Evolutionary conservation across 2,888 invertebrate species (phyloP).

Genomic region (Trimorus sp.): DNA sequence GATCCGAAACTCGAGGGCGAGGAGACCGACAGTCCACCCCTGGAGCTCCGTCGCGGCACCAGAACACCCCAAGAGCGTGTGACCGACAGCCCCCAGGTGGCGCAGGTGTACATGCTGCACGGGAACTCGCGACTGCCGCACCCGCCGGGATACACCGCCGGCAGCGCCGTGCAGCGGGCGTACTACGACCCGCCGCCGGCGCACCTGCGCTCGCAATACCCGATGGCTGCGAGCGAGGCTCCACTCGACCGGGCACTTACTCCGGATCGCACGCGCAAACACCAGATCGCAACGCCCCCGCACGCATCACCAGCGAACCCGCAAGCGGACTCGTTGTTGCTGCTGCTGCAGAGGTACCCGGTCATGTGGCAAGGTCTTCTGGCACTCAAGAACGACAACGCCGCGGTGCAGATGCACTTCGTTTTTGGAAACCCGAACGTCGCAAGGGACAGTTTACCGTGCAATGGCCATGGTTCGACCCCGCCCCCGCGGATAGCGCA

Average conservation of each 20-base stretch:
- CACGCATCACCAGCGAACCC: constrained; percentile 91
- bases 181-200: constrained; percentile 86
- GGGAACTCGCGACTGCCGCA: constrained; percentile 78
- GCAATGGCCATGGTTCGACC: too few relatives aligned
- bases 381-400: too few relatives aligned
- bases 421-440: too few relatives aligned
- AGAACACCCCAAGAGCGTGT: constrained; percentile 83
- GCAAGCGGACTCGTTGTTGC: constrained; percentile 93
- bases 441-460: too few relatives aligned
- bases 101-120: constrained; percentile 85
- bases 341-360: too few relatives aligned
- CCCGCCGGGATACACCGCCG: constrained; percentile 76
- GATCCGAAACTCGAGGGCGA: constrained; percentile 85
- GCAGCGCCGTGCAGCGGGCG: constrained; percentile 77
- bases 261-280: constrained; percentile 83
- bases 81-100: constrained; percentile 88
- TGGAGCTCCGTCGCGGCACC: constrained; percentile 86
- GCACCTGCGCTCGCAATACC: constrained; percentile 82
- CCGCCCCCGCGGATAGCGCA: too few relatives aligned
- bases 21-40: constrained; percentile 87
- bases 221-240: constrained; percentile 79
- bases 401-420: too few relatives aligned
- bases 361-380: too few relatives aligned
- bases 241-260: constrained; percentile 82
- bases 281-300: constrained; percentile 82